Evolutionary conservation across 2,888 invertebrate species (phyloP), one percentile per base, ranked within the genome.

Genomic region (Biston stratarius): DNA sequence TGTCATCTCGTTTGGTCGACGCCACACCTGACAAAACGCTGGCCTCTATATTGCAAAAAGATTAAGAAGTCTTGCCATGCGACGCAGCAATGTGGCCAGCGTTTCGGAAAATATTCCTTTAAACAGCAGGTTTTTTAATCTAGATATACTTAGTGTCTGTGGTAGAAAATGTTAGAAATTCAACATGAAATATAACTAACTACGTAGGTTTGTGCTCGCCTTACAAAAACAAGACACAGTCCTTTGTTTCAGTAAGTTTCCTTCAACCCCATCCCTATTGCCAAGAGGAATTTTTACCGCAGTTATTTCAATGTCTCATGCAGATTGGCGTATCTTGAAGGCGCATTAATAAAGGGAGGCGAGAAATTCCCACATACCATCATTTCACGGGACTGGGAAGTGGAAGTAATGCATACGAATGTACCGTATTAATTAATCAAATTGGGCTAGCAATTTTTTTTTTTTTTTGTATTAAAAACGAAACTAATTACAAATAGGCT

Each of bases 281-380:
- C 24, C 14, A 48, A 36, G 38, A 55, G 42, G 55, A 40, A 5
- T 34, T 57, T 55, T 55, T 9, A 40, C 56, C 49, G 48, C 61
- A 61, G 61, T 52, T 57, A 66, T 66, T 61, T 61, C 52, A 57
- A 61, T 58, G 57, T 55, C 57, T 66, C 36, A 58, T 61, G 57
- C 47, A 66, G 49, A 66, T 66, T 66, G 51, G 12, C 34, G 61
- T 56, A 47, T 45, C 24, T 33, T 52, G 61, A 66, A 58, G 61
- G 52, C 14, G 24, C 24, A 24, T 24, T 53, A 47, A 53, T 56
- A 60, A 60, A 52, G 24, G 24, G 44, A 9, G 38, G 8, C 9
- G 34, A 38, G 45, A 15, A 52, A 45, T 52, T 51, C 36, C 15
- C 36, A 52, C 47, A 58, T 51, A 36, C 51, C 57, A 40, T 24